A percentile compares a stretch with the other conserved stretches of the same genome.
Conservation (phyloP, 2,888 invertebrate species). For the Agrochola macilenta region DNA sequence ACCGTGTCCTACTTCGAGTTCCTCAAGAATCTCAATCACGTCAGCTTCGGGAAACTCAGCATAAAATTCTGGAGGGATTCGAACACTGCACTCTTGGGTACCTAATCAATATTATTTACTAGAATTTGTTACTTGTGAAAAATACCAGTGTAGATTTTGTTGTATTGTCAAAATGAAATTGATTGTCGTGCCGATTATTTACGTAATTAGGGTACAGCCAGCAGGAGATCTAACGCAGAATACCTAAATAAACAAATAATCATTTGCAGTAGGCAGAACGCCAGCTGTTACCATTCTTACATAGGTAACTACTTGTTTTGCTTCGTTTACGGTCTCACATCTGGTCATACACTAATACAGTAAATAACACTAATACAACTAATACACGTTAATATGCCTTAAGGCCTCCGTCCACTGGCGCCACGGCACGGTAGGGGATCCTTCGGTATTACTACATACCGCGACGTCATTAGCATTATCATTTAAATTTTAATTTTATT, state of each 20-base stretch:
- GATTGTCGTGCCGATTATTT: neutral
- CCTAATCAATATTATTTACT: constrained; percentile 38
- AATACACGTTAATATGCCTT: no score
- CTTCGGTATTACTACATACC: neutral
- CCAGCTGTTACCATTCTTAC: neutral
- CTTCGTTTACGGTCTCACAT: neutral
- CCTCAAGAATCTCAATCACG: constrained; percentile 97
- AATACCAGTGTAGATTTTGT: neutral
- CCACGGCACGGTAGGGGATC: neutral
- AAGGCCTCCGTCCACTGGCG: neutral
- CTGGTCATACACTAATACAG: neutral
- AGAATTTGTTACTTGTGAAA: neutral
- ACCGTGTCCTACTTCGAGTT: constrained; percentile 98
- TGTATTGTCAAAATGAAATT: neutral
- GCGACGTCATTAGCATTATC: neutral
- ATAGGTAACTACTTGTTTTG: neutral
- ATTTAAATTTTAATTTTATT: neutral
- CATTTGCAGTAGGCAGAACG: neutral
- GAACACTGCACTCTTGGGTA: constrained; percentile 94
- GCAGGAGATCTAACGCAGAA: neutral
- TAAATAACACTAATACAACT: no score
- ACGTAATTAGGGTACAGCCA: neutral
- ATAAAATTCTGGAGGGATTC: constrained; percentile 97
- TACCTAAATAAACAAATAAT: neutral
- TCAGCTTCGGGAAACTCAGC: constrained; percentile 95